These are phyloP conservation scores for Macropodus opercularis DNA, from an alignment of 2,797 vertebrate genomes.

Conservation along the genomic window DNA sequence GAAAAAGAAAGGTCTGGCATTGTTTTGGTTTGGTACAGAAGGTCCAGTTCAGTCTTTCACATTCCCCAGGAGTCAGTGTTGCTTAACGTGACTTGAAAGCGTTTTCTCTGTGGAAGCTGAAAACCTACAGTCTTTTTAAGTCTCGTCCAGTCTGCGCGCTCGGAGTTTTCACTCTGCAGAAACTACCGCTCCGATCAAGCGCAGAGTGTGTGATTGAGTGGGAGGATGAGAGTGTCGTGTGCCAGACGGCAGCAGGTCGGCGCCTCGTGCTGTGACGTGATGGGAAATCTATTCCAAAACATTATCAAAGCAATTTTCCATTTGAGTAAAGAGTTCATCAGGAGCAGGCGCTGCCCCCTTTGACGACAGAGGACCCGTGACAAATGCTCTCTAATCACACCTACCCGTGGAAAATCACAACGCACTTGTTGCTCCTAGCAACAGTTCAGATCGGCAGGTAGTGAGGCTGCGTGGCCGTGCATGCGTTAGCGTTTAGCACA, in stretches of 20 bases:
- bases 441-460: slow-evolving; percentile 30
- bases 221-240: slow-evolving; percentile 4
- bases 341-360: slow-evolving; percentile 18
- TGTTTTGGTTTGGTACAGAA: too few relatives aligned
- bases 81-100: slow-evolving; percentile 8
- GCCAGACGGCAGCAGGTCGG: slow-evolving; percentile 20
- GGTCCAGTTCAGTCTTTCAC: neutral
- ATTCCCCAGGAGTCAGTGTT: neutral
- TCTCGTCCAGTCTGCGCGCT: too few relatives aligned
- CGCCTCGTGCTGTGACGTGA: slow-evolving; percentile 12
- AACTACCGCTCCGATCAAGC: slow-evolving; percentile 20
- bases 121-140: neutral
- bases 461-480: slow-evolving; percentile 1
- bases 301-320: slow-evolving; percentile 38
- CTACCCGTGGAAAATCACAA: slow-evolving; percentile 31
- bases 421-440: slow-evolving; percentile 62
- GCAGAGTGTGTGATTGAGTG: slow-evolving; percentile 27
- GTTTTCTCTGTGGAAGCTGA: neutral
- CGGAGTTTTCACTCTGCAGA: too few relatives aligned
- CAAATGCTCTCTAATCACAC: slow-evolving; percentile 47
- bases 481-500: neutral
- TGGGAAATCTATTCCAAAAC: slow-evolving; percentile 43
- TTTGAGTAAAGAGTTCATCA: slow-evolving; percentile 48
- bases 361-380: slow-evolving; percentile 25
- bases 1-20: too few relatives aligned